phyloP scores from a whole-genome alignment of 2,888 invertebrate species.

The Zootermopsis nevadensis region DNA sequence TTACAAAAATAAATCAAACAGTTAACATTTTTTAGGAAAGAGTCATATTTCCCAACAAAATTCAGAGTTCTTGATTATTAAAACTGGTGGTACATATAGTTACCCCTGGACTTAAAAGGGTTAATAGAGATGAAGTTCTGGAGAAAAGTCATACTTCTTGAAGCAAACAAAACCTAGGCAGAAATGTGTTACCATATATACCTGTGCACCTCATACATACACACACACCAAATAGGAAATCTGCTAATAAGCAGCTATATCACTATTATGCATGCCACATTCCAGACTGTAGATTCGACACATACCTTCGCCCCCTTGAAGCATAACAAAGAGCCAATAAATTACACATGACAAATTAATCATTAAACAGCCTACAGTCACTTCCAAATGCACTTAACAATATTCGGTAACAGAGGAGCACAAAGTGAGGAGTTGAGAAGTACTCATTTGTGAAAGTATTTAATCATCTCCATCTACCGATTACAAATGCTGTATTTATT shows the following conservation, averaged over 20 bases:
- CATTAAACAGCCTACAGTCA: background rate
- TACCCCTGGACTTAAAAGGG: too few species aligned
- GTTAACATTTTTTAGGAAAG: too few species aligned
- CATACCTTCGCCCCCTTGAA: slow-evolving; percentile 74
- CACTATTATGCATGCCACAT: slow-evolving; percentile 32
- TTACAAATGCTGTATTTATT: too few species aligned
- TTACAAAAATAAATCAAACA: too few species aligned
- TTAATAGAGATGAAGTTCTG: too few species aligned
- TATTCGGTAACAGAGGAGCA: background rate
- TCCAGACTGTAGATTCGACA: slow-evolving; percentile 61
- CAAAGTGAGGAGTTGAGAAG: background rate
- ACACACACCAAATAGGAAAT: background rate
- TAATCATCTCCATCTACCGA: too few species aligned
- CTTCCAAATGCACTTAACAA: background rate
- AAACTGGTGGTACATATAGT: too few species aligned
- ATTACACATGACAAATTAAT: slow-evolving; percentile 41
- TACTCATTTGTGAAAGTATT: too few species aligned
- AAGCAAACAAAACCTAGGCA: background rate
- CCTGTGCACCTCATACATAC: background rate
- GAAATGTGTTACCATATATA: background rate
- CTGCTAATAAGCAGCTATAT: slow-evolving; percentile 2
- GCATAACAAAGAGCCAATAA: slow-evolving; percentile 58
- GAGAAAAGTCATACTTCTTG: too few species aligned
- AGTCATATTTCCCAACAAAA: too few species aligned
- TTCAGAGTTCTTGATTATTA: too few species aligned